Evolutionary conservation across 2,113 vertebrate genomes (phyloP), one percentile per base, ranked within the genome.

Genomic region (Scalopus aquaticus): DNA sequence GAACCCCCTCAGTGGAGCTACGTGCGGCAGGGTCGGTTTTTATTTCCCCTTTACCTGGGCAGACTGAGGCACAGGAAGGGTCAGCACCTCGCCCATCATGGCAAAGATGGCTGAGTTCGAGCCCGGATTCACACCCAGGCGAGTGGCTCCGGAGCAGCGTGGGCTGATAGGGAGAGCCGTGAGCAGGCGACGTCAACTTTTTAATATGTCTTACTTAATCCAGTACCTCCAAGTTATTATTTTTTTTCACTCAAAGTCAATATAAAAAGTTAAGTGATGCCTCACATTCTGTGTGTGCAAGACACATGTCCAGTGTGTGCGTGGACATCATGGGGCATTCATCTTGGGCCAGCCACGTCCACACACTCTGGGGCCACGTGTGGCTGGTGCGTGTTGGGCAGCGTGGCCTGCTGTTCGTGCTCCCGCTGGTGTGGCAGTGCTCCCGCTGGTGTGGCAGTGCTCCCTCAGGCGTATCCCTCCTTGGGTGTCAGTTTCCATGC

Each of bases 241-340:
- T n/a, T n/a, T 30, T 51, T 51, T 77, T 82, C n/a, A 32, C 19
- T 7, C 42, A 26, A 39, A 56, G 30, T 49, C 32, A n/a, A 10
- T 35, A 73, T 24, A 17, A 37, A 58, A 54, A 28, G 4, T 26
- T 62, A 22, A 76, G 20, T 44, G 1, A 5, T 17, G 42, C 22
- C 11, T 32, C 49, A 20, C 22, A 0, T 44, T 74, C 3, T 77
- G 26, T 5, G 37, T 46, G n/a, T 32, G 11, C 73, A 56, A 0
- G 35, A 70, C 69, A 6, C 9, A 32, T n/a, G 51, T n/a, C 37
- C 37, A 56, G 56, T 3, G n/a, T 3, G n/a, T 37, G 9, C 28
- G 2, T 12, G 12, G 9, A 15, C 6, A 2, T 7, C 15, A 9
- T 0, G 0, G 0, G 2, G 16, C 10, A 0, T 37, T 77, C 9